These are phyloP conservation scores for Dryobotodes eremita DNA, from an alignment of 2,888 invertebrate species.

Conservation along the genomic window DNA sequence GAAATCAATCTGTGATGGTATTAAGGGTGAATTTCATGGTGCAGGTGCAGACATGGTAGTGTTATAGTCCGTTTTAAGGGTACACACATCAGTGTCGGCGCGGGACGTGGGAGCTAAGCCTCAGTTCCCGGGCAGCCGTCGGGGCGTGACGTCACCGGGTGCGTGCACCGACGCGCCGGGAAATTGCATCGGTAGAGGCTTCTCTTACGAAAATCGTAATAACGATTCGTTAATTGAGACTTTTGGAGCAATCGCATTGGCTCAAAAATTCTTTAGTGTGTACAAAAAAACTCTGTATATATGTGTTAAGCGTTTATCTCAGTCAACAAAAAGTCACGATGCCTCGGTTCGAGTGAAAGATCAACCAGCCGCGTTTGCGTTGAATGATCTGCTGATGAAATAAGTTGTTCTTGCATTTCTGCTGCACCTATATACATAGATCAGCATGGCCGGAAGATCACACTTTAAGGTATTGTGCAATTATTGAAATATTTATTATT, in stretches of 20 bases:
- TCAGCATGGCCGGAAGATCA: not conserved
- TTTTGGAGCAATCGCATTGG: not conserved
- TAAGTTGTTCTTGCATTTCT: not conserved
- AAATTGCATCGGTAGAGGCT: not conserved
- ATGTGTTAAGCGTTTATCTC: not conserved
- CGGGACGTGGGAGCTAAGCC: not conserved
- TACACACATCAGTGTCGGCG: not conserved
- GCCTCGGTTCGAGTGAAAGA: not conserved
- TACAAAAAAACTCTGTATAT: not conserved
- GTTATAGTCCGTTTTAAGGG: not conserved
- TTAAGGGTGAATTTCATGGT: not conserved
- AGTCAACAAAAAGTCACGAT: not conserved
- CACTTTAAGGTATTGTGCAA: conserved; percentile 7
- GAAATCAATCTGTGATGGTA: not conserved
- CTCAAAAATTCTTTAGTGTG: not conserved
- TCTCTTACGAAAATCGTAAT: no score
- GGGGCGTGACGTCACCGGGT: conserved; percentile 13
- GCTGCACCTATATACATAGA: not conserved
- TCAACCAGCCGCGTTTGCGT: not conserved
- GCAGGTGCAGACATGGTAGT: not conserved
- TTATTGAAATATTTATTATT: not conserved
- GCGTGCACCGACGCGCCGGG: not conserved
- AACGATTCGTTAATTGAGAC: not conserved
- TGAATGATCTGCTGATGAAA: not conserved
- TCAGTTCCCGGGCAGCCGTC: conserved; percentile 4